A percentile compares a stretch with the other conserved stretches of the same genome.
These are phyloP conservation scores for Aphelocoma californica DNA, from an alignment of 2,797 vertebrate species.

Conservation along the genomic window DNA sequence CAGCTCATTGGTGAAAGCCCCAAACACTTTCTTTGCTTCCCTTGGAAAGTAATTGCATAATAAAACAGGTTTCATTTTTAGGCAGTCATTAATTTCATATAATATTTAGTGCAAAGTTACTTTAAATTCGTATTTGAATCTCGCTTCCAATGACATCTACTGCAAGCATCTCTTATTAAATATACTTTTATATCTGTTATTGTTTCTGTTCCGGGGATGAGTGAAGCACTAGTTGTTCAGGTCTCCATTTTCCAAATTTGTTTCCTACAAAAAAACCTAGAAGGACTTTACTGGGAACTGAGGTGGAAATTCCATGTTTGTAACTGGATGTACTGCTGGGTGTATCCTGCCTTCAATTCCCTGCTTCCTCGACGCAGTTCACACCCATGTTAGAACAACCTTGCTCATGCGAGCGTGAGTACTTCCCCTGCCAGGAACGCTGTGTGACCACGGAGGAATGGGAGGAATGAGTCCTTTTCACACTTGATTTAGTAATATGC, in stretches of 20 bases:
- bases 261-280: background rate
- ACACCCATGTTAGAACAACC: background rate
- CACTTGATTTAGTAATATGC: background rate
- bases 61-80: background rate
- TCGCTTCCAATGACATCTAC: background rate
- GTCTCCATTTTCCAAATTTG: background rate
- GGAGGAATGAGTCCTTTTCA: conserved; percentile 5
- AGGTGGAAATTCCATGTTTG: background rate
- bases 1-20: background rate
- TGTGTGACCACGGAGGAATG: background rate
- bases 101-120: background rate
- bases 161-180: background rate
- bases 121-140: background rate
- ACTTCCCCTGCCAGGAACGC: background rate
- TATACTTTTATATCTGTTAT: background rate
- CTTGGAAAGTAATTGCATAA: background rate
- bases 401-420: background rate
- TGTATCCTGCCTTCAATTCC: background rate
- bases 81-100: background rate
- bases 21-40: background rate
- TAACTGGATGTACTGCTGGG: background rate
- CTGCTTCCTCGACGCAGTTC: background rate
- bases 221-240: background rate
- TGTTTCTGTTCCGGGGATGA: background rate
- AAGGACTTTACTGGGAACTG: background rate